These are phyloP conservation scores for Bombylius discolor DNA, from an alignment of 2,888 invertebrate species.

Conservation along the genomic window DNA sequence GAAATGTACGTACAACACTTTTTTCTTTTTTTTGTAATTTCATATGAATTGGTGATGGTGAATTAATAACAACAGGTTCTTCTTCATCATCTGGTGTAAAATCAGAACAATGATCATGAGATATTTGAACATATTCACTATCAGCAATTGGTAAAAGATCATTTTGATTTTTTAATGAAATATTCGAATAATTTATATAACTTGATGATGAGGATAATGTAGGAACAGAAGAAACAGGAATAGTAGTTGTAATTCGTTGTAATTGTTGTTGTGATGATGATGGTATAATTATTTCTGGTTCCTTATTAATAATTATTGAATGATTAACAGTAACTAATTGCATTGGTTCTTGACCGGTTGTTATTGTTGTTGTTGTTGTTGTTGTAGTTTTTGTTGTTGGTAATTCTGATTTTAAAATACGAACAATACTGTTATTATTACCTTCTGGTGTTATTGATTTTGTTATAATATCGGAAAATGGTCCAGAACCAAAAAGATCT, in stretches of 20 bases:
- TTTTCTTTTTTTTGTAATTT: constrained; percentile 31
- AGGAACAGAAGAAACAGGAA: background rate
- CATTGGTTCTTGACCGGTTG: constrained; percentile 9
- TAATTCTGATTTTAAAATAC: constrained; percentile 7
- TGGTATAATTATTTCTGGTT: constrained; percentile 20
- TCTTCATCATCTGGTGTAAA: constrained; percentile 35
- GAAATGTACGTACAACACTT: constrained; percentile 30
- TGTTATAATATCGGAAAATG: constrained; percentile 34
- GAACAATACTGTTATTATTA: constrained; percentile 16
- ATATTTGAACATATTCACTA: constrained; percentile 32
- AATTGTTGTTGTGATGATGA: constrained; percentile 6
- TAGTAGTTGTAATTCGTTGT: constrained; percentile 3
- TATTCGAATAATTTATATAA: constrained; percentile 16
- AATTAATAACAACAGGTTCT: constrained; percentile 29
- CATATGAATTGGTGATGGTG: constrained; percentile 12
- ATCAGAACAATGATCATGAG: constrained; percentile 31
- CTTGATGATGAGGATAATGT: constrained; percentile 10
- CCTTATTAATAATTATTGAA: constrained; percentile 35
- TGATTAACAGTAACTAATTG: constrained; percentile 35
- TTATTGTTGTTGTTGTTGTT: background rate
- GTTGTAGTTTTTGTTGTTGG: constrained; percentile 2
- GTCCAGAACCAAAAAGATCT: constrained; percentile 35
- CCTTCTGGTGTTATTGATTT: constrained; percentile 22
- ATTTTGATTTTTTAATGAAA: constrained; percentile 17
- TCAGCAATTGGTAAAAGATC: constrained; percentile 32